Evolutionary conservation across 2,888 invertebrate genomes (phyloP).

Genomic region (Spicauda simplicius): DNA sequence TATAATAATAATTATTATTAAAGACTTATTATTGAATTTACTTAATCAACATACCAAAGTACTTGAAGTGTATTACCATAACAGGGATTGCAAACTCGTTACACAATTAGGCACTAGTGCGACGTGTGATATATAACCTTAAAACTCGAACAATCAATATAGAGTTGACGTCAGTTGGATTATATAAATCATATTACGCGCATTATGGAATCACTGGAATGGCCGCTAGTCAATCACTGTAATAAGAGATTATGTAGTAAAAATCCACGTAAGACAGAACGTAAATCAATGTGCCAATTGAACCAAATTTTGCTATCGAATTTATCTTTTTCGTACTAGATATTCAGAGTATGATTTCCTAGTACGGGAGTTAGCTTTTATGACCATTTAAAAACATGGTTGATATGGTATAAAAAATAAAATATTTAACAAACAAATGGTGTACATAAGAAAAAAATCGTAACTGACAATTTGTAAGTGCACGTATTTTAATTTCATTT

Average conservation of each 20-base stretch:
- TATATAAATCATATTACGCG: slow-evolving; percentile 29
- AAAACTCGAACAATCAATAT: slow-evolving; percentile 12
- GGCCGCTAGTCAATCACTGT: slow-evolving; percentile 9
- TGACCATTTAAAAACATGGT: too few species aligned
- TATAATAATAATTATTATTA: too few species aligned
- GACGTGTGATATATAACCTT: slow-evolving; percentile 17
- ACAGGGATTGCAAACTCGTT: slow-evolving; percentile 17
- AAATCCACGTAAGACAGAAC: neutral
- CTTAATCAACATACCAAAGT: slow-evolving; percentile 4
- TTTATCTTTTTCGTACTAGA: neutral
- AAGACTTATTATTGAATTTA: neutral
- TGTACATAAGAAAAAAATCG: too few species aligned
- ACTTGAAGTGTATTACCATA: slow-evolving; percentile 11
- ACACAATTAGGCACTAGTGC: slow-evolving; percentile 24
- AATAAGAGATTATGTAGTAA: neutral
- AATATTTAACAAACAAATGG: too few species aligned
- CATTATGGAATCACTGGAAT: slow-evolving; percentile 8
- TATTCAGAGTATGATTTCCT: neutral
- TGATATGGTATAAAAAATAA: too few species aligned
- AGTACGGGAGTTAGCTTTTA: too few species aligned
- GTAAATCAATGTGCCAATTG: too few species aligned
- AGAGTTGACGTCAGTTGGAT: slow-evolving; percentile 23
- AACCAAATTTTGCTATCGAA: neutral
- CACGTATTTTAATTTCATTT: too few species aligned
- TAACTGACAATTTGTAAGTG: too few species aligned